Evolutionary conservation across 2,888 invertebrate species (phyloP).

Genomic region (Andrena chrysosceles): DNA sequence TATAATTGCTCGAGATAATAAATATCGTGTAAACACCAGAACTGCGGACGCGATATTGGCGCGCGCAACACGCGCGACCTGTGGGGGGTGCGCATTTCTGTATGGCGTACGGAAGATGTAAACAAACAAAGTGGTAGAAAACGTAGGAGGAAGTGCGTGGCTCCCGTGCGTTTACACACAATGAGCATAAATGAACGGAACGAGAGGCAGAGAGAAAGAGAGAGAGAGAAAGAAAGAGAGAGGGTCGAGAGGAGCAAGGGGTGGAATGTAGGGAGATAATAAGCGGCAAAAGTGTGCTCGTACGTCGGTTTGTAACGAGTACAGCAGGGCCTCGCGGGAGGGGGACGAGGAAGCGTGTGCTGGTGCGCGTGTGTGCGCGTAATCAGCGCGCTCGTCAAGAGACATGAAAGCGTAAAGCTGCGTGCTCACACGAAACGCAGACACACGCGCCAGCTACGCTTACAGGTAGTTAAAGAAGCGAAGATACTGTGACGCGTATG

Average conservation of each 20-base stretch:
- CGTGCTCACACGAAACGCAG: not conserved
- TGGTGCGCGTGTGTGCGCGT: constrained; percentile 21
- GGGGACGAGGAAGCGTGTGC: constrained; percentile 28
- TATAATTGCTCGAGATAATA: not conserved
- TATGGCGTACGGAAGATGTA: constrained; percentile 22
- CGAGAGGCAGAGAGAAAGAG: not conserved
- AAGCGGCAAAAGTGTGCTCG: constrained; percentile 43
- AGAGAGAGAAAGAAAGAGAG: not conserved
- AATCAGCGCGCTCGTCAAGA: constrained; percentile 30
- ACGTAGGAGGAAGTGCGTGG: constrained; percentile 11
- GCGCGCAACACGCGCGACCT: not conserved
- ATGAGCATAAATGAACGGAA: constrained; percentile 47
- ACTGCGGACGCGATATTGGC: constrained; percentile 7
- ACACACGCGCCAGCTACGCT: constrained; percentile 6
- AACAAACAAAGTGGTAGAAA: constrained; percentile 37
- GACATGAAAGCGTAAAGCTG: constrained; percentile 3
- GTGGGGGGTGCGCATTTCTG: constrained; percentile 14
- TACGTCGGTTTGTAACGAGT: constrained; percentile 39
- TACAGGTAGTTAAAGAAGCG: constrained; percentile 29
- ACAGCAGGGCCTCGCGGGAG: constrained; percentile 18
- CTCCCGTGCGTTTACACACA: constrained; percentile 26
- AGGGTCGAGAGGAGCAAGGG: no score
- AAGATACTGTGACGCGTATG: not conserved
- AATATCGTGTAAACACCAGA: not conserved
- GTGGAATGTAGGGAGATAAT: constrained; percentile 35